Conservation (phyloP, 1,140 invertebrate genomes). For the Penaeus japonicus region DNA sequence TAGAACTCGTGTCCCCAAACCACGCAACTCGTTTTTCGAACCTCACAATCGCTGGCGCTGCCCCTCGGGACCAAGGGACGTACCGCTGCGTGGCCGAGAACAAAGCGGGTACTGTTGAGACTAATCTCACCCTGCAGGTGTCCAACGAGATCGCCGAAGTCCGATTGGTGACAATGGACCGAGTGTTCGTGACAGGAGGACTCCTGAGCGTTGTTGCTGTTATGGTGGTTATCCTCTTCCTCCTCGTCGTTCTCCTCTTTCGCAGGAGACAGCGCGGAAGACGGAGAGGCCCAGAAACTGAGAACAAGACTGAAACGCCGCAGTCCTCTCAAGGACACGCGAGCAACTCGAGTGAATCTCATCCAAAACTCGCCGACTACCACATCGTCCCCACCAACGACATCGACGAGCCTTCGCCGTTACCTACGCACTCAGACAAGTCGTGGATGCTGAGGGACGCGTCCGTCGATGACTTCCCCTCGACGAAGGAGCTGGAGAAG, state of each 20-base stretch:
- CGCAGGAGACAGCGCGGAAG: slow-evolving; percentile 14
- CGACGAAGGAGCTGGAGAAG: slow-evolving; percentile 45
- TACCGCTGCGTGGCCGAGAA: slow-evolving; percentile 81
- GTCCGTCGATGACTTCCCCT: slow-evolving; percentile 44
- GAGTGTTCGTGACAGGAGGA: slow-evolving; percentile 41
- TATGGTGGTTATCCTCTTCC: slow-evolving; percentile 27
- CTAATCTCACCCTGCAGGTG: slow-evolving; percentile 73
- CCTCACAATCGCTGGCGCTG: slow-evolving; percentile 75
- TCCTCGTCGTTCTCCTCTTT: slow-evolving; percentile 23
- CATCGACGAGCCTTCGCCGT: slow-evolving; percentile 65
- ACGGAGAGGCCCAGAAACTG: slow-evolving; percentile 11
- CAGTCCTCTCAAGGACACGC: slow-evolving; percentile 32
- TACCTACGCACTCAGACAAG: slow-evolving; percentile 63
- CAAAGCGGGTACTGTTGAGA: slow-evolving; percentile 76
- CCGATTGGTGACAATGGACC: slow-evolving; percentile 45
- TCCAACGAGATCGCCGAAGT: slow-evolving; percentile 62
- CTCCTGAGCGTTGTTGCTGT: slow-evolving; percentile 31
- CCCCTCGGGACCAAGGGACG: slow-evolving; percentile 75
- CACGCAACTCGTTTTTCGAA: slow-evolving; percentile 64
- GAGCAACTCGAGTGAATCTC: slow-evolving; percentile 37
- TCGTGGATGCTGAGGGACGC: slow-evolving; percentile 47
- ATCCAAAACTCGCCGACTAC: slow-evolving; percentile 71
- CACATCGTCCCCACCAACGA: slow-evolving; percentile 74
- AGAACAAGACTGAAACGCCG: slow-evolving; percentile 40
- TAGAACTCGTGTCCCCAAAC: slow-evolving; percentile 46